Evolutionary conservation across 2,113 vertebrate genomes (phyloP).

Genomic region (Mellivora capensis): DNA sequence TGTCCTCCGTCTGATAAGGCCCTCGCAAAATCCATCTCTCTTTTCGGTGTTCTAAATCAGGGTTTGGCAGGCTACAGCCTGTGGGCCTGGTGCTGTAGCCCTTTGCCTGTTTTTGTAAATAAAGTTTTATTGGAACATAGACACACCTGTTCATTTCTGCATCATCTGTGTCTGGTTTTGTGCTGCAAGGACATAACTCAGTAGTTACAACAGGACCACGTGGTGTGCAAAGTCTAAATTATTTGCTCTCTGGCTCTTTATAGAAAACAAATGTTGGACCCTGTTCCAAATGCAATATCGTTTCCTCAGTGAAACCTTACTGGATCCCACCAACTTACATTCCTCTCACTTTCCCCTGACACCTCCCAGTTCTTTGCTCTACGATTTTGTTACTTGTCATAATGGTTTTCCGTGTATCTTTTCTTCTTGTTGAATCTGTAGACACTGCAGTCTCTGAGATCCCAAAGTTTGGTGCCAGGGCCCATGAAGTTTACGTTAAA

Average conservation of each 20-base stretch:
- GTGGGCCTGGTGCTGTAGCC: background rate
- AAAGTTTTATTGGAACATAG: conserved; percentile 15
- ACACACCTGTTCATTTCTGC: background rate
- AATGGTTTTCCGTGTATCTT: background rate
- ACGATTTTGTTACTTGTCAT: background rate
- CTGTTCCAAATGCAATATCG: background rate
- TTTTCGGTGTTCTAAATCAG: background rate
- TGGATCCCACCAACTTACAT: background rate
- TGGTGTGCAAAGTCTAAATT: background rate
- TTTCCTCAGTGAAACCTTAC: background rate
- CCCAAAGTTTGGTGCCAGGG: background rate
- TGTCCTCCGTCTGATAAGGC: background rate
- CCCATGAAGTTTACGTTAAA: background rate
- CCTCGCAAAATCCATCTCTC: background rate
- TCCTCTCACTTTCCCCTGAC: background rate
- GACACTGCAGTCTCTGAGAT: background rate
- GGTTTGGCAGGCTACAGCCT: background rate
- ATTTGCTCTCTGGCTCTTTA: background rate
- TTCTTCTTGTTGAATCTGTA: background rate
- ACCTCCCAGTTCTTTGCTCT: background rate
- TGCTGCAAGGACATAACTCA: background rate
- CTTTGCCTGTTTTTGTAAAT: background rate
- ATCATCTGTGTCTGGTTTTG: background rate
- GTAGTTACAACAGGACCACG: background rate
- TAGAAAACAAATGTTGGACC: background rate